Percentiles rank a stretch among this genome's conserved stretches.
Evolutionary conservation across 2,797 vertebrate genomes (phyloP).

Genomic region (Rhynchotus rufescens): DNA sequence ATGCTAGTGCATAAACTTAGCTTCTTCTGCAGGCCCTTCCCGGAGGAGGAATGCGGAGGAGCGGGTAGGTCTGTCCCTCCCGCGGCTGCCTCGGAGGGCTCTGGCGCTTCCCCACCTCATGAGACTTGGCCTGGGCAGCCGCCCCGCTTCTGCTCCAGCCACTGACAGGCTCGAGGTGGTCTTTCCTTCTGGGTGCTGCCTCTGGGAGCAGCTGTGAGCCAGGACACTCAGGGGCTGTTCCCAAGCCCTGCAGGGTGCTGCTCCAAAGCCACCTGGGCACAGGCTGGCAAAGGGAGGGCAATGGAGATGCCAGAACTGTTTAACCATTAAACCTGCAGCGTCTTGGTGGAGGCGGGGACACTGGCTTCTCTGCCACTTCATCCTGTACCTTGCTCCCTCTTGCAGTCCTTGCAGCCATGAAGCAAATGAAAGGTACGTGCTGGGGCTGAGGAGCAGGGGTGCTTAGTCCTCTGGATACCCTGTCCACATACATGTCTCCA

Average conservation of each 20-base stretch:
- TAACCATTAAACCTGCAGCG: slow-evolving; percentile 85
- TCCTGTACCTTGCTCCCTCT: slow-evolving; percentile 81
- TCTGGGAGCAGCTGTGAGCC: neutral
- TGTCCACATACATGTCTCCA: neutral
- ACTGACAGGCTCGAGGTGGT: neutral
- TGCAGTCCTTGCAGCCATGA: slow-evolving; percentile 72
- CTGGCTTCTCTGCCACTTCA: slow-evolving; percentile 58
- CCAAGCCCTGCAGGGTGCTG: neutral
- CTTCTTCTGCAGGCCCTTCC: neutral
- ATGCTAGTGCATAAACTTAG: neutral
- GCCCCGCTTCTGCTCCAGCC: neutral
- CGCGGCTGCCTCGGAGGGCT: neutral
- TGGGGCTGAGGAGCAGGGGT: neutral
- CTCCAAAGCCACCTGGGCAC: neutral
- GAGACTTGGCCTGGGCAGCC: neutral
- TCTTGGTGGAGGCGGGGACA: slow-evolving; percentile 68
- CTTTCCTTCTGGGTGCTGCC: fast-evolving
- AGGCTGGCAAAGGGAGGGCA: neutral
- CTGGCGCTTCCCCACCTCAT: neutral
- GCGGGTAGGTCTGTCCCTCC: neutral
- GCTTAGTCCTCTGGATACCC: neutral
- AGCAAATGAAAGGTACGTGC: slow-evolving; percentile 81
- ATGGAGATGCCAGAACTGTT: slow-evolving; percentile 16
- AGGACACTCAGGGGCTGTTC: neutral
- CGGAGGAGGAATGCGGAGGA: neutral